phyloP scores from a whole-genome alignment of 2,888 invertebrate species.

The Trichopria drosophilae region DNA sequence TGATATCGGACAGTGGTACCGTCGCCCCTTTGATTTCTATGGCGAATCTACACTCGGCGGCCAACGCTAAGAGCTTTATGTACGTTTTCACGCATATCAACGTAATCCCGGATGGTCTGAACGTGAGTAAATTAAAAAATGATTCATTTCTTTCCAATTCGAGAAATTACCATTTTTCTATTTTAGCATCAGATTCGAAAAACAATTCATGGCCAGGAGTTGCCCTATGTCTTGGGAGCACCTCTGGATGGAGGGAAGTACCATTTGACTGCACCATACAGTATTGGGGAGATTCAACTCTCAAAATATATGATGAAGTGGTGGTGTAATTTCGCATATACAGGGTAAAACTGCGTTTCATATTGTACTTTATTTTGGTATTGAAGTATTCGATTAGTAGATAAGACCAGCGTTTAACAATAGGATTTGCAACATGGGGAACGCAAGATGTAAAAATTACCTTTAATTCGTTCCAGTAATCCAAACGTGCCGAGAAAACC shows the following conservation, averaged over 20 bases:
- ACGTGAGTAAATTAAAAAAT: conserved; percentile 63
- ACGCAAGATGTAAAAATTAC: neutral
- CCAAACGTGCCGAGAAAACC: conserved; percentile 25
- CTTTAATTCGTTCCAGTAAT: conserved; percentile 22
- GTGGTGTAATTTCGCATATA: conserved; percentile 89
- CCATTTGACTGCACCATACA: conserved; percentile 74
- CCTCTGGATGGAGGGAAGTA: conserved; percentile 73
- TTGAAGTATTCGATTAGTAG: conserved; percentile 10
- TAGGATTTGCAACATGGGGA: no score
- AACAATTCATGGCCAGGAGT: conserved; percentile 78
- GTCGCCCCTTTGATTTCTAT: conserved; percentile 79
- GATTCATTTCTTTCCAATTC: conserved; percentile 65
- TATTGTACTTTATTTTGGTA: conserved; percentile 8
- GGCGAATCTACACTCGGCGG: conserved; percentile 74
- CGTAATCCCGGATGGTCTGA: conserved; percentile 74
- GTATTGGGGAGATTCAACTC: conserved; percentile 74
- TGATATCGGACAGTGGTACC: conserved; percentile 86
- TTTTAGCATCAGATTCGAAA: conserved; percentile 50
- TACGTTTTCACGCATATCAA: conserved; percentile 88
- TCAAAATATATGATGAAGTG: conserved; percentile 86
- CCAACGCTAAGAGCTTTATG: conserved; percentile 79
- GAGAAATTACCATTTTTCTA: conserved; percentile 72
- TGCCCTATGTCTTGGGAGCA: conserved; percentile 85
- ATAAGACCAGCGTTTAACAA: no score
- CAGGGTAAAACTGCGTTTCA: conserved; percentile 72